Evolutionary conservation across 1,140 invertebrate species (phyloP).

Genomic region (Diorhabda elongata): DNA sequence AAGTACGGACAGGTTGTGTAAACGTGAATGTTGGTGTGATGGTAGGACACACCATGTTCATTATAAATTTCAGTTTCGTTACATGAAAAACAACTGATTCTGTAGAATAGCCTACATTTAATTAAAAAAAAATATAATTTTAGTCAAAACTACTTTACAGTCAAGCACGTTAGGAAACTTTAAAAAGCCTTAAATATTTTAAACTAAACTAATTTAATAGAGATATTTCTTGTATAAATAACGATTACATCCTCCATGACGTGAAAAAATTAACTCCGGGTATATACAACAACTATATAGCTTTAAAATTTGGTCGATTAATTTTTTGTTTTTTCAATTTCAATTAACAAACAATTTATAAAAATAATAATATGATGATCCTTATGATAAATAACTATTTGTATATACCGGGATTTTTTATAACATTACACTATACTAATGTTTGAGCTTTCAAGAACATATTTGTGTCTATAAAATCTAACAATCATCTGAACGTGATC

Average conservation of each 20-base stretch:
- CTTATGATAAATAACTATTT: not conserved
- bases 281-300: not conserved
- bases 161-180: too few relatives aligned
- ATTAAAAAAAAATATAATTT: too few relatives aligned
- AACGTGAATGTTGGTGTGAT: too few relatives aligned
- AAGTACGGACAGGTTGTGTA: too few relatives aligned
- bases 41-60: too few relatives aligned
- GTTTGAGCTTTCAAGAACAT: not conserved
- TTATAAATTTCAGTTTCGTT: too few relatives aligned
- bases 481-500: too few relatives aligned
- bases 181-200: not conserved
- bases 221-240: not conserved
- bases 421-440: not conserved
- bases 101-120: too few relatives aligned
- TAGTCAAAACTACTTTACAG: too few relatives aligned
- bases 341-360: not conserved
- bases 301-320: not conserved
- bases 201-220: conserved; percentile 1
- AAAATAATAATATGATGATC: too few relatives aligned
- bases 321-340: not conserved
- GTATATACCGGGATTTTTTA: not conserved
- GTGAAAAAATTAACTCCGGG: not conserved
- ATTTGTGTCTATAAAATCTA: too few relatives aligned
- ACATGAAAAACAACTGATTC: too few relatives aligned
- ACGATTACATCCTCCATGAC: not conserved